Conservation (phyloP, 53 echinoderm and acorn worm genomes). For the Echinometra lucunter region DNA sequence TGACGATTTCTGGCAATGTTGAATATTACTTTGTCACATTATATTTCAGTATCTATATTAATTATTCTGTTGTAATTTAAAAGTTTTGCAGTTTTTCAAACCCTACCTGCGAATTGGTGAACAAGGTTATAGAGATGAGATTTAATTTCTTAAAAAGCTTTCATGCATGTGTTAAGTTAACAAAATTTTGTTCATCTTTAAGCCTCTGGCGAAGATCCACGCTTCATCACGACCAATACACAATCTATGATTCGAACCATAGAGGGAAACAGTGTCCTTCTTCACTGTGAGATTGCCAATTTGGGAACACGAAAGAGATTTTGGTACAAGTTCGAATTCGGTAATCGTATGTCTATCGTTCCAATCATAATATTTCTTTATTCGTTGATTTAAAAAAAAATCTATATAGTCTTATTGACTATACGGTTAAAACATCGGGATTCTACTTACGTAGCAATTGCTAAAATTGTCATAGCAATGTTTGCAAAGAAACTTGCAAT, state of each 20-base stretch:
- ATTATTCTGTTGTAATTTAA: too few species aligned
- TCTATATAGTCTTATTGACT: too few species aligned
- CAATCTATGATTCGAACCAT: background rate
- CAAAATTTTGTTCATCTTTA: background rate
- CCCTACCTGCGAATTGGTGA: too few species aligned
- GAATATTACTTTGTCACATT: too few species aligned
- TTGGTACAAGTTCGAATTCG: slow-evolving; percentile 44
- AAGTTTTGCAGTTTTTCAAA: too few species aligned
- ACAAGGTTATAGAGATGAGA: too few species aligned
- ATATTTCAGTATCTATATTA: too few species aligned
- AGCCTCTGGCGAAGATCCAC: background rate
- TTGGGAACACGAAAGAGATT: background rate
- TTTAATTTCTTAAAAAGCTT: background rate
- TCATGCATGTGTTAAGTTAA: background rate
- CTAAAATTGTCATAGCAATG: too few species aligned
- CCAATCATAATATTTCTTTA: background rate
- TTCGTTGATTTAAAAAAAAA: background rate
- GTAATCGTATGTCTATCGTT: background rate
- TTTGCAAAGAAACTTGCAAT: too few species aligned
- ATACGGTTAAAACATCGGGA: too few species aligned
- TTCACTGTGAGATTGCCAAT: slow-evolving; percentile 37
- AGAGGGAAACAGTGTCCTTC: slow-evolving; percentile 1
- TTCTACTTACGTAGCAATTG: too few species aligned
- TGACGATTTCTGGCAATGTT: too few species aligned
- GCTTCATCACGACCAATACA: slow-evolving; percentile 4